Percentiles rank a stretch among this genome's conserved stretches.
phyloP scores from a whole-genome alignment of 2,113 vertebrate genomes.

The Cyanoramphus novaezelandiae region DNA sequence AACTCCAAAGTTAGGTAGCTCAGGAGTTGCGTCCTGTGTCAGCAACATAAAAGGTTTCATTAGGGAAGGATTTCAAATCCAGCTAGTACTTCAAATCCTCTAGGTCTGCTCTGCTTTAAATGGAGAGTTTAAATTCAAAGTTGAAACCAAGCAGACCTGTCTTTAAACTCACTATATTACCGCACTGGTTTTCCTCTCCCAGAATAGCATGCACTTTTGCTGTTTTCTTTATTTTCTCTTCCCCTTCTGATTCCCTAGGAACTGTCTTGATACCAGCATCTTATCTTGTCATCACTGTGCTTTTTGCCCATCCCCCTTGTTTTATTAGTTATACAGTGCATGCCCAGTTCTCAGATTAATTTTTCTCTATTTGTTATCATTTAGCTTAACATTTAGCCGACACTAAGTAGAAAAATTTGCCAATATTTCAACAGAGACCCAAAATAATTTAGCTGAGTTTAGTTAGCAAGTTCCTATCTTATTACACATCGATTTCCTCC shows the following conservation, averaged over 20 bases:
- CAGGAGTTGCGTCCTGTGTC: background rate
- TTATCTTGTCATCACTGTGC: background rate
- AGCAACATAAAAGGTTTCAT: background rate
- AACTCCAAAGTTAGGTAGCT: background rate
- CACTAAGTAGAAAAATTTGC: background rate
- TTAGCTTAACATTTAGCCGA: background rate
- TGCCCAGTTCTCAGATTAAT: background rate
- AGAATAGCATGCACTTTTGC: background rate
- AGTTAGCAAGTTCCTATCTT: background rate
- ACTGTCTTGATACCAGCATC: background rate
- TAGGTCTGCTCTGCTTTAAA: background rate
- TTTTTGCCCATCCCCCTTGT: background rate
- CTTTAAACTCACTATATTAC: background rate
- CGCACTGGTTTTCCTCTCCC: background rate
- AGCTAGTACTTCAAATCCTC: background rate
- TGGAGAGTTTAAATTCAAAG: background rate
- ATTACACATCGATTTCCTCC: background rate
- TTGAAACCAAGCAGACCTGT: background rate
- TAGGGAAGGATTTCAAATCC: background rate
- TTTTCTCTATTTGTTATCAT: background rate
- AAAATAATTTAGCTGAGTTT: background rate
- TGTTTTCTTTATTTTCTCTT: background rate
- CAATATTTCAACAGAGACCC: background rate
- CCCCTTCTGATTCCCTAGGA: background rate
- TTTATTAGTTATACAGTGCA: background rate